These are phyloP conservation scores for Xiphophorus couchianus DNA, from an alignment of 2,113 vertebrate genomes.

Conservation along the genomic window DNA sequence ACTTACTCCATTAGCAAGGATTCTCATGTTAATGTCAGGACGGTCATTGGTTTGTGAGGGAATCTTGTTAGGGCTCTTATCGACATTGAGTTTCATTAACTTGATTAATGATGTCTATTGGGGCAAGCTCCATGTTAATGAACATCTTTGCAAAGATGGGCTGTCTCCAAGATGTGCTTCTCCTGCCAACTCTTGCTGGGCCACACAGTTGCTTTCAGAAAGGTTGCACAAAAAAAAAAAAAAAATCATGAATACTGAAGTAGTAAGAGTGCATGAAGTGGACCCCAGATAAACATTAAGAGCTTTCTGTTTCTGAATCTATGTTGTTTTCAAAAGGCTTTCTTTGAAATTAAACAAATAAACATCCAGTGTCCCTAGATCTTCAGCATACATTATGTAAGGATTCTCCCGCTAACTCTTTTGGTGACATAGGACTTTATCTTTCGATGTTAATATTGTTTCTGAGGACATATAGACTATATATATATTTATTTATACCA, in stretches of 20 bases:
- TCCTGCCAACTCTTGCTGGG: constrained; percentile 24
- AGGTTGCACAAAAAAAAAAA: neutral
- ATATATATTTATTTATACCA: no score
- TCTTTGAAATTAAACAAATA: constrained; percentile 48
- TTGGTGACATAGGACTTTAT: neutral
- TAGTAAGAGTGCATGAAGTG: constrained; percentile 14
- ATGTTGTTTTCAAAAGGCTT: constrained; percentile 2
- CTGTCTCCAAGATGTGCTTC: constrained; percentile 50
- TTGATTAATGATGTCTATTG: constrained; percentile 76
- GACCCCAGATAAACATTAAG: constrained; percentile 30
- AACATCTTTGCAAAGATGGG: constrained; percentile 63
- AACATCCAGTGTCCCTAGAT: constrained; percentile 14
- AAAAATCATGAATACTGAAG: constrained; percentile 34
- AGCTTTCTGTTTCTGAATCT: constrained; percentile 40
- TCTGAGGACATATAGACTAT: no score
- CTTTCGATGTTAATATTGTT: no score
- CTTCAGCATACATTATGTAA: neutral
- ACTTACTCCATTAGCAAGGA: constrained; percentile 65
- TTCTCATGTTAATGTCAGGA: constrained; percentile 70
- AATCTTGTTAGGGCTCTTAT: constrained; percentile 73
- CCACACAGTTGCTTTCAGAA: constrained; percentile 1
- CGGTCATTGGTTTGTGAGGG: constrained; percentile 57
- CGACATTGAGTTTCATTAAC: constrained; percentile 78
- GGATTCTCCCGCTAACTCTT: neutral
- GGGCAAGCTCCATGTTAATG: constrained; percentile 68